A percentile compares a stretch with the other conserved stretches of the same genome.
Conservation (phyloP, 2,797 vertebrate genomes). For the Urophycis tenuis region DNA sequence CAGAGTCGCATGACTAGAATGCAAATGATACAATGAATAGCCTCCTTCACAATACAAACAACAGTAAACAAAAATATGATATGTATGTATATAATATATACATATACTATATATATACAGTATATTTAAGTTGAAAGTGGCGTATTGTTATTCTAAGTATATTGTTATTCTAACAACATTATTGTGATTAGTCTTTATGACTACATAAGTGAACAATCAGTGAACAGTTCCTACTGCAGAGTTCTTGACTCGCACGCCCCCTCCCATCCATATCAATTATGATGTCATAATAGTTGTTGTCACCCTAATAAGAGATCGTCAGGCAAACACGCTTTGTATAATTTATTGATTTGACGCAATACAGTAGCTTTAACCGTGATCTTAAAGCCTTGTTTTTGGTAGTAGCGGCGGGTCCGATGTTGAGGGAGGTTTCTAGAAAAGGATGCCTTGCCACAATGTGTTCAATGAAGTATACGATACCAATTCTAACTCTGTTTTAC, state of each 20-base stretch:
- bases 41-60: neutral
- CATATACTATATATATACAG: neutral
- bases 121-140: neutral
- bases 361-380: conserved; percentile 5
- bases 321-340: neutral
- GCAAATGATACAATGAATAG: neutral
- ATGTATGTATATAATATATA: neutral
- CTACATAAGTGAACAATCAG: neutral
- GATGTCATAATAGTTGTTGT: neutral
- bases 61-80: neutral
- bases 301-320: neutral
- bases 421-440: neutral
- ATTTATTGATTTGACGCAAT: conserved; percentile 1
- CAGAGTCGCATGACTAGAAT: conserved; percentile 1
- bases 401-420: neutral
- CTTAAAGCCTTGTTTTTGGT: conserved; percentile 14
- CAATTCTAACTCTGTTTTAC: neutral
- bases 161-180: neutral
- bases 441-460: neutral
- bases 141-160: neutral
- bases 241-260: neutral
- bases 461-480: neutral
- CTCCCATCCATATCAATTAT: neutral
- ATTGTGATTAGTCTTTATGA: too few relatives aligned
- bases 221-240: neutral